Evolutionary conservation across 2,888 invertebrate species (phyloP).

Genomic region (Lasioglossum calceatum): DNA sequence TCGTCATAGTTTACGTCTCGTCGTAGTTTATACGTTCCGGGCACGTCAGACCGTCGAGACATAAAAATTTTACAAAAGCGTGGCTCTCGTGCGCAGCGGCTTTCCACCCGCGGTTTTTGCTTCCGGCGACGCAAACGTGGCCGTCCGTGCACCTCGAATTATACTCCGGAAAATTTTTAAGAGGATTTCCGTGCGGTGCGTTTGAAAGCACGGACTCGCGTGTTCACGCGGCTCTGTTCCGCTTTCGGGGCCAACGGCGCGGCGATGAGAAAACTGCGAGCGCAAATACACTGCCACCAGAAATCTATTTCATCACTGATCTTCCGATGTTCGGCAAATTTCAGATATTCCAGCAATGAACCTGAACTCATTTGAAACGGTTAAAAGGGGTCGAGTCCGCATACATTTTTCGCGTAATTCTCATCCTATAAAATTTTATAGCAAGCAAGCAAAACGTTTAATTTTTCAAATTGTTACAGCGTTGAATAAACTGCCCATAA

Average conservation of each 20-base stretch:
- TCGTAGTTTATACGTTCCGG: conserved; percentile 11
- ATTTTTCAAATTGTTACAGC: too few relatives aligned
- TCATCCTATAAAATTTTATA: too few relatives aligned
- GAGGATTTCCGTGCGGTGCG: conserved; percentile 51
- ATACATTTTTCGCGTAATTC: too few relatives aligned
- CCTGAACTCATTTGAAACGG: too few relatives aligned
- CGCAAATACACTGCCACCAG: conserved; percentile 25
- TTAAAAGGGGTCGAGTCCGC: too few relatives aligned
- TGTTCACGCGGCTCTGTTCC: background rate
- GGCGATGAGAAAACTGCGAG: conserved; percentile 48
- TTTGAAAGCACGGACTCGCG: conserved; percentile 44
- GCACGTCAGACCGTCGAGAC: conserved; percentile 25
- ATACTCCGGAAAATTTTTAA: conserved; percentile 49
- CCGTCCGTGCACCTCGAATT: conserved; percentile 37
- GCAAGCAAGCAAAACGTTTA: too few relatives aligned
- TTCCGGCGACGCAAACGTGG: conserved; percentile 5
- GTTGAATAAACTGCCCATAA: too few relatives aligned
- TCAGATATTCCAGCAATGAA: background rate
- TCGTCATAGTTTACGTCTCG: background rate
- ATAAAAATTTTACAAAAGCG: conserved; percentile 40
- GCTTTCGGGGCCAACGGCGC: conserved; percentile 27
- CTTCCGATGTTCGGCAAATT: background rate
- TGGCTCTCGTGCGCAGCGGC: conserved; percentile 7
- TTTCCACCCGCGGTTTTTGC: conserved; percentile 35
- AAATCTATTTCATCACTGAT: background rate